Percentiles rank a stretch among this genome's conserved stretches.
Evolutionary conservation across 2,113 vertebrate species (phyloP).

Genomic region (Campylomormyrus numenius): DNA sequence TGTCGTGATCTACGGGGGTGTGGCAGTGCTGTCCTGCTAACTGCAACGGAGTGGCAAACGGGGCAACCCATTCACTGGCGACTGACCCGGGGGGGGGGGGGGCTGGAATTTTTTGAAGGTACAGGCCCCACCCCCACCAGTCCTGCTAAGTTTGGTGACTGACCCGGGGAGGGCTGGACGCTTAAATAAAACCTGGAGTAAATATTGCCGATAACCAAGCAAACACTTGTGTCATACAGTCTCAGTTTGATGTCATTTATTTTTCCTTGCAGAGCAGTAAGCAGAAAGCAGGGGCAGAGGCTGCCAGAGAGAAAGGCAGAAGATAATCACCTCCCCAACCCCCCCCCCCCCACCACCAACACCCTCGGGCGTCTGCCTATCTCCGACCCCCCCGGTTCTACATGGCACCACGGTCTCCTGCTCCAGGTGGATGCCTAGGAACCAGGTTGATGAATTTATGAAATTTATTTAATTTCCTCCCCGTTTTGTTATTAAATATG

Average conservation of each 20-base stretch:
- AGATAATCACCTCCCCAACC: not conserved
- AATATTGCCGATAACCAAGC: conserved; percentile 41
- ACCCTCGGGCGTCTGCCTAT: not conserved
- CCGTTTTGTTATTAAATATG: not conserved
- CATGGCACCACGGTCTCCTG: not conserved
- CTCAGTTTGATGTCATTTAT: conserved; percentile 35
- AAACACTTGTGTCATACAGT: conserved; percentile 45
- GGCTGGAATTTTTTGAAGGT: not conserved
- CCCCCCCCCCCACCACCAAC: not conserved
- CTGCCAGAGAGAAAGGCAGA: not conserved
- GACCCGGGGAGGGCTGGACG: conserved; percentile 14
- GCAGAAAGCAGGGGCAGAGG: conserved; percentile 32
- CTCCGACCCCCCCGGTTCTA: not conserved
- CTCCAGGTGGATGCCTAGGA: not conserved
- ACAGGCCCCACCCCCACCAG: not conserved
- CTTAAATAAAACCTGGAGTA: conserved; percentile 41
- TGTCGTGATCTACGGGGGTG: not conserved
- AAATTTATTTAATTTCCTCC: not conserved
- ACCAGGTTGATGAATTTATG: not conserved
- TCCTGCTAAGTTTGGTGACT: conserved; percentile 13
- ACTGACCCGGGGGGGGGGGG: not conserved
- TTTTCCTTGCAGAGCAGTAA: conserved; percentile 31
- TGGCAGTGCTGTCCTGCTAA: not conserved
- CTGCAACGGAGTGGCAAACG: not conserved
- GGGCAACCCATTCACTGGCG: not conserved